Conservation (phyloP, 2,797 vertebrate species). For the Sebastes jordani region DNA sequence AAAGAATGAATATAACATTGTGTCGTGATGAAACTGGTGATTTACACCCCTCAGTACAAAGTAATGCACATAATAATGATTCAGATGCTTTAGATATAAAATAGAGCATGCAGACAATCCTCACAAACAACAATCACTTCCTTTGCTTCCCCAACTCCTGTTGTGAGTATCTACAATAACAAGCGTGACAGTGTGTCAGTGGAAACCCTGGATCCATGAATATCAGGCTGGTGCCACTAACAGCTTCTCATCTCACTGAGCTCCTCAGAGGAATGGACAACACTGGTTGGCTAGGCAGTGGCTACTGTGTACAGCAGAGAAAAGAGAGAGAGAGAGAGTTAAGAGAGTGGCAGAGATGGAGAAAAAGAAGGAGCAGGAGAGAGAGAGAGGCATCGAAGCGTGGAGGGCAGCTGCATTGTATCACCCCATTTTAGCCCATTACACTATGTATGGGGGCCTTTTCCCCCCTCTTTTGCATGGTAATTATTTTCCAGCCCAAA, state of each 20-base stretch:
- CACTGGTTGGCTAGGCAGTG: conserved; percentile 47
- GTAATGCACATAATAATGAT: neutral
- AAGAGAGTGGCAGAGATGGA: conserved; percentile 51
- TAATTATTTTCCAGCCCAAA: conserved; percentile 89
- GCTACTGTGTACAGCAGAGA: conserved; percentile 43
- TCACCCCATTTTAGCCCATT: conserved; percentile 82
- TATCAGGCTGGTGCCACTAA: conserved; percentile 55
- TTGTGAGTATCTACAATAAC: conserved; percentile 25
- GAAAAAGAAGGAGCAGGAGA: conserved; percentile 36
- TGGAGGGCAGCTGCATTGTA: conserved; percentile 83
- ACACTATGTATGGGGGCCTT: conserved; percentile 76
- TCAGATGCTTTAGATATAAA: neutral
- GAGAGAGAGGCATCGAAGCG: conserved; percentile 60
- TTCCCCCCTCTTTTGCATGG: conserved; percentile 80
- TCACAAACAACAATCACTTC: neutral
- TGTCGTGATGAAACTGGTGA: no score
- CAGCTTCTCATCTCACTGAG: conserved; percentile 50
- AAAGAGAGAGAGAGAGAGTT: conserved; percentile 20
- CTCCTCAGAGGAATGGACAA: conserved; percentile 54
- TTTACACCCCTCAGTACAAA: neutral
- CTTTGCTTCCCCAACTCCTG: conserved; percentile 4
- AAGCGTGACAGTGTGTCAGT: conserved; percentile 48
- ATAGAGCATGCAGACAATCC: neutral
- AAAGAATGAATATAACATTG: no score
- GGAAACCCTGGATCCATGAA: conserved; percentile 37